Evolutionary conservation across 2,888 invertebrate genomes (phyloP), one percentile per base, ranked within the genome.

Genomic region (Scaptodrosophila latifasciaeformis): DNA sequence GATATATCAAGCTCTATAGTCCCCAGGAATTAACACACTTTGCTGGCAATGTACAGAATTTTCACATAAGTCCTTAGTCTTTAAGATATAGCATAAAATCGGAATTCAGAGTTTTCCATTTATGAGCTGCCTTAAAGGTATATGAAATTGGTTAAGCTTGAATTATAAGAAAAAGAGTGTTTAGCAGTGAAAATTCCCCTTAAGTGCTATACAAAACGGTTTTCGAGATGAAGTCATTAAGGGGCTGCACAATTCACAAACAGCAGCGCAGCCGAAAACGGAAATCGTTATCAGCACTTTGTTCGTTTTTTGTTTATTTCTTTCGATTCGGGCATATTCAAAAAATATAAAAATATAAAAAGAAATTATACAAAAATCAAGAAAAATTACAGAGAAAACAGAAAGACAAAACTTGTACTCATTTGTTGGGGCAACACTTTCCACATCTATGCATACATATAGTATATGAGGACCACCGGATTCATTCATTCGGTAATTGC

Each of bases 271-370:
- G 49, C 55, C 17, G 49, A 35, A 21, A 76, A 59, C 78, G 76
- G 76, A 76, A 76, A 76, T 78, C 66, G 76, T 76, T 76, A 76
- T 78, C 76, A 76, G 78, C 75, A 78, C 76, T 78, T 78, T 74
- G 64, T 34, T 17, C 30, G 18, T 37, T 48, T 46, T n/a, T 46
- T 21, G 6, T 19, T 34, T 46, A 19, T 44, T 46, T 27, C 18
- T 2, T 52, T 69, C 67, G 58, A 60, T 61, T 59, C 56, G 46
- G 29, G 58, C 49, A 54, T 48, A 54, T 58, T 43, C 58, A 46
- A 47, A 45, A 62, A 61, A 19, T 45, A 56, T 51, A 13, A 13
- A 34, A 34, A 1, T 10, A 13, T 12, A 34, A 12, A 10, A 34
- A 2, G 15, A 12, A 34, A 13, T 13, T 15, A 15, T 2, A 12